A percentile compares a stretch with the other conserved stretches of the same genome.
Conservation (phyloP, 1,140 invertebrate genomes). For the Venustaconcha ellipsiformis region DNA sequence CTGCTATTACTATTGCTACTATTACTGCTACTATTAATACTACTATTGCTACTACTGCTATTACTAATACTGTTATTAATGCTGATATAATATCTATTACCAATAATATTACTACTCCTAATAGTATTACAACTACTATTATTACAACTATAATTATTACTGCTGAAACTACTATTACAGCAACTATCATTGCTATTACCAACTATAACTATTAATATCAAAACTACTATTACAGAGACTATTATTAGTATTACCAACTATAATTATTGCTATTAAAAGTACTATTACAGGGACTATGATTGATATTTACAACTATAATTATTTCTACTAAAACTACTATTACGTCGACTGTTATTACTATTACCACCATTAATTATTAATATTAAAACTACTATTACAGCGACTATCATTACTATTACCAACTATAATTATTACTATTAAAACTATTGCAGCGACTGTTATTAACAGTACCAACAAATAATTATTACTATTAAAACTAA, state of each 20-base stretch:
- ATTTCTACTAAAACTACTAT: background rate
- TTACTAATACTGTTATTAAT: background rate
- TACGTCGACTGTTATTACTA: background rate
- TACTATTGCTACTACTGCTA: conserved; percentile 8
- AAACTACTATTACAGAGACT: conserved; percentile 9
- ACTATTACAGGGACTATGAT: conserved; percentile 1
- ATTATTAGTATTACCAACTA: conserved; percentile 7
- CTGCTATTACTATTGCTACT: background rate
- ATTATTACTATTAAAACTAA: conserved; percentile 13
- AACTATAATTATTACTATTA: too few species aligned
- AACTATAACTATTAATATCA: conserved; percentile 6
- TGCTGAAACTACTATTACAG: conserved; percentile 8
- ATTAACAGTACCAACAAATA: conserved; percentile 6
- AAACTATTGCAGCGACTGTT: background rate
- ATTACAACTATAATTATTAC: conserved; percentile 1
- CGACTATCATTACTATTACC: background rate
- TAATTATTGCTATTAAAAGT: conserved; percentile 1
- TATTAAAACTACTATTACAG: conserved; percentile 10
- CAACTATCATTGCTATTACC: conserved; percentile 9
- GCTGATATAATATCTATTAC: background rate
- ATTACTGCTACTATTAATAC: conserved; percentile 4
- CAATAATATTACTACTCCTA: background rate
- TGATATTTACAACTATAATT: too few species aligned
- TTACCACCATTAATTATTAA: conserved; percentile 7
- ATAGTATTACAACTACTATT: too few species aligned